These are phyloP conservation scores for Epizoanthus ramosus DNA, from an alignment of 92 coral and sea anemone species.

Conservation along the genomic window DNA sequence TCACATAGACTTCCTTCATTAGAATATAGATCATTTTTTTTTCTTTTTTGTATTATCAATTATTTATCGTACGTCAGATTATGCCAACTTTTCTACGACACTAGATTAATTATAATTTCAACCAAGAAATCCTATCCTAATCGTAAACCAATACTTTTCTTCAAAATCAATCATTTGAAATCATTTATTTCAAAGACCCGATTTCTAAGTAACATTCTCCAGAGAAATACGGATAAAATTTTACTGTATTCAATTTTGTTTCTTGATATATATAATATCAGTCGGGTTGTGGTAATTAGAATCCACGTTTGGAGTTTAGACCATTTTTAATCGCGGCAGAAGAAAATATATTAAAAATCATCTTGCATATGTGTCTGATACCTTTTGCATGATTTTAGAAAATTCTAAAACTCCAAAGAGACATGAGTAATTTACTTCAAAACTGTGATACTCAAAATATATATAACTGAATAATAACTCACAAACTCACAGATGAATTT, in stretches of 20 bases:
- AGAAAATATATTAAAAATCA: no score
- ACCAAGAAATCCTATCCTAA: not conserved
- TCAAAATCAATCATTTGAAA: not conserved
- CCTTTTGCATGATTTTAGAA: not conserved
- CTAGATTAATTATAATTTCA: not conserved
- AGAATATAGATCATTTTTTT: not conserved
- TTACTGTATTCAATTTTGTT: no score
- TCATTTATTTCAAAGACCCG: no score
- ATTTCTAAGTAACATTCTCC: no score
- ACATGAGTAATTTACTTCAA: not conserved
- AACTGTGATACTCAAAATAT: conserved; percentile 12
- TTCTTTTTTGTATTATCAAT: not conserved
- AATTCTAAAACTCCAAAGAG: not conserved
- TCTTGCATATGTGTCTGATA: not conserved
- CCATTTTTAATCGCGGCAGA: no score
- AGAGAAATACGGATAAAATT: no score
- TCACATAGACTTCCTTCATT: not conserved
- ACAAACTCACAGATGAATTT: not conserved
- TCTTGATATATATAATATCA: no score
- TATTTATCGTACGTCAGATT: not conserved
- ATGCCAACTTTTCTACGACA: not conserved
- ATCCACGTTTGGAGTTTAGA: no score
- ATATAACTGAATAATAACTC: conserved; percentile 5
- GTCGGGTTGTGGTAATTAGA: no score
- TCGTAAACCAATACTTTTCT: not conserved